A percentile compares a stretch with the other conserved stretches of the same genome.
Conservation (phyloP, 2,888 invertebrate genomes). For the Papilio demoleus region DNA sequence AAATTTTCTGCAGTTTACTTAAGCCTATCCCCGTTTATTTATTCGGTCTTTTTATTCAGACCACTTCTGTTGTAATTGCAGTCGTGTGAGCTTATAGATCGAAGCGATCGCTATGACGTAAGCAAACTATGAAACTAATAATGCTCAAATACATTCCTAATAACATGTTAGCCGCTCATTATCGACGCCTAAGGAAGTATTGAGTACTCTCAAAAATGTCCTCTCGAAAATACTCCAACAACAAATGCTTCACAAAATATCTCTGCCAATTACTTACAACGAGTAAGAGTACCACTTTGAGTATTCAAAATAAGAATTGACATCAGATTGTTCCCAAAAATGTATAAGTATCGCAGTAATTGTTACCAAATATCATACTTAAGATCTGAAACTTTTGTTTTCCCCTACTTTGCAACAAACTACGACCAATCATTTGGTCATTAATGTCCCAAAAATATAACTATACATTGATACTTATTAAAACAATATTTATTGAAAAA, state of each 20-base stretch:
- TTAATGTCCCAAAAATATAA: neutral
- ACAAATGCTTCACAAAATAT: constrained; percentile 82
- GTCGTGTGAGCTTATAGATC: neutral
- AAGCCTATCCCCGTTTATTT: too few relatives aligned
- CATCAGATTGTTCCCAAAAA: constrained; percentile 79
- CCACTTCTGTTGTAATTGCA: neutral
- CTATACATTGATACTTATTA: neutral
- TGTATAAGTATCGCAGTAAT: constrained; percentile 82
- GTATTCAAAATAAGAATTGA: constrained; percentile 83
- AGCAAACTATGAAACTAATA: constrained; percentile 7
- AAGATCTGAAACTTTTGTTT: constrained; percentile 73
- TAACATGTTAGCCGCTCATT: constrained; percentile 28
- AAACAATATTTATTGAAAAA: neutral
- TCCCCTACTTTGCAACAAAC: constrained; percentile 66
- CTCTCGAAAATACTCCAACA: constrained; percentile 63
- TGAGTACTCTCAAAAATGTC: constrained; percentile 73
- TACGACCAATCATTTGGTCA: constrained; percentile 68
- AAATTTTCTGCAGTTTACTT: neutral
- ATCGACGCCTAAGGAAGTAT: constrained; percentile 51
- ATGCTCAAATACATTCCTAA: neutral
- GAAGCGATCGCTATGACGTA: neutral
- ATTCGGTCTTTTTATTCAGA: neutral
- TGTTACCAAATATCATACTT: constrained; percentile 80
- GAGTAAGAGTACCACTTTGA: constrained; percentile 81
- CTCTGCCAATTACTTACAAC: constrained; percentile 79